A percentile compares a stretch with the other conserved stretches of the same genome.
phyloP scores from a whole-genome alignment of 2,113 vertebrate species.

The Carollia perspicillata region DNA sequence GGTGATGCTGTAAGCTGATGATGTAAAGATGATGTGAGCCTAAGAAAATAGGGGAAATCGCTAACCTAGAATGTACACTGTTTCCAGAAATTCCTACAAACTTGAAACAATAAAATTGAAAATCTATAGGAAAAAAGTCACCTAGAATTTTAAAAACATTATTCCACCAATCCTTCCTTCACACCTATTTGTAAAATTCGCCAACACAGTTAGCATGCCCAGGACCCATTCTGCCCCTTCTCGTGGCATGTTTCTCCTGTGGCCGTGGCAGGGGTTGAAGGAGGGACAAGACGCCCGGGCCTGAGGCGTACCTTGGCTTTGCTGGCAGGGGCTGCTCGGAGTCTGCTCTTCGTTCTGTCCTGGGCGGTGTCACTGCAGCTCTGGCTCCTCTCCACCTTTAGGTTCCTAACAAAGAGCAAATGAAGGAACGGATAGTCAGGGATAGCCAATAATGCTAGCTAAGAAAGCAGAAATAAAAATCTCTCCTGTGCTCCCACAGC shows the following conservation, averaged over 20 bases:
- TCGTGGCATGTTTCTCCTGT: neutral
- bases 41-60: neutral
- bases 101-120: slow-evolving; percentile 32
- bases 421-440: neutral
- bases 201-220: neutral
- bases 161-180: neutral
- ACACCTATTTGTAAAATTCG: neutral
- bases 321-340: slow-evolving; percentile 74
- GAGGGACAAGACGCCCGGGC: neutral
- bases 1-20: too few relatives aligned
- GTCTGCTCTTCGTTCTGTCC: slow-evolving; percentile 85
- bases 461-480: neutral
- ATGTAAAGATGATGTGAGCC: neutral
- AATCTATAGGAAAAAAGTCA: neutral
- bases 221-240: neutral
- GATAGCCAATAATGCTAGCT: neutral
- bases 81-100: slow-evolving; percentile 25
- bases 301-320: slow-evolving; percentile 80
- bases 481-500: slow-evolving; percentile 26
- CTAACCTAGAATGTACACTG: neutral
- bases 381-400: slow-evolving; percentile 89
- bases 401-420: slow-evolving; percentile 79
- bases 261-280: neutral
- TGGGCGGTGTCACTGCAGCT: slow-evolving; percentile 90
- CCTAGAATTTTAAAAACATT: neutral